Percentiles rank a stretch among this genome's conserved stretches.
These are phyloP conservation scores for Zaprionus capensis DNA, from an alignment of 1,140 invertebrate genomes.

Conservation along the genomic window DNA sequence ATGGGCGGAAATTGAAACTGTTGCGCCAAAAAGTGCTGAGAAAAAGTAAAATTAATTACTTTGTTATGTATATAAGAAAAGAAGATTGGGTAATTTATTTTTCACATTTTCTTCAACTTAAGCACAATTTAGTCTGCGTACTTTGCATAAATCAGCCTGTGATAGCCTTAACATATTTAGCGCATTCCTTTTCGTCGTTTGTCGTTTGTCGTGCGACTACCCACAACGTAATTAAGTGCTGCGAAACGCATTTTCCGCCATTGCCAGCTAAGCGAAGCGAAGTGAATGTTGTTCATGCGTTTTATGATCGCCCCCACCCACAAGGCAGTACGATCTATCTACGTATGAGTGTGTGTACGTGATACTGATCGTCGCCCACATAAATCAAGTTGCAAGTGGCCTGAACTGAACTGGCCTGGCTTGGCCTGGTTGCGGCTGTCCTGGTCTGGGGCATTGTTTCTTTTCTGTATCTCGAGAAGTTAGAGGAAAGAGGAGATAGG, in stretches of 20 bases:
- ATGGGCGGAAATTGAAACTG: conserved; percentile 17
- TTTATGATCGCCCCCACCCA: conserved; percentile 50
- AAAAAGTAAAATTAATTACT: background rate
- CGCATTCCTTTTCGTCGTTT: background rate
- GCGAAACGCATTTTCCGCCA: conserved; percentile 68
- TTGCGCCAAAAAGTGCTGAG: background rate
- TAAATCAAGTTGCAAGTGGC: conserved; percentile 71
- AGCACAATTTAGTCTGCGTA: too few relatives aligned
- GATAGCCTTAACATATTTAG: conserved; percentile 5
- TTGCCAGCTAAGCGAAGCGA: conserved; percentile 46
- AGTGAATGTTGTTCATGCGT: conserved; percentile 74
- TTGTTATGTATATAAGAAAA: background rate
- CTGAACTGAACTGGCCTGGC: conserved; percentile 32
- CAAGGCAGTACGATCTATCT: conserved; percentile 13
- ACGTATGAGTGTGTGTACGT: conserved; percentile 9
- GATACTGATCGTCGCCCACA: conserved; percentile 61
- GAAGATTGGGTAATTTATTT: too few relatives aligned
- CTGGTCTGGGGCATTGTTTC: conserved; percentile 53
- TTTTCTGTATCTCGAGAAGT: background rate
- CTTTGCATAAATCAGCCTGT: background rate
- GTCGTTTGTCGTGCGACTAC: conserved; percentile 34
- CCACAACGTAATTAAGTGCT: conserved; percentile 30
- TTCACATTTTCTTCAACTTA: too few relatives aligned
- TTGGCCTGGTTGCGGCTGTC: conserved; percentile 17
- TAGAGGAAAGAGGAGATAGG: background rate